Evolutionary conservation across 2,113 vertebrate genomes (phyloP).

Genomic region (Thalassoma bifasciatum): DNA sequence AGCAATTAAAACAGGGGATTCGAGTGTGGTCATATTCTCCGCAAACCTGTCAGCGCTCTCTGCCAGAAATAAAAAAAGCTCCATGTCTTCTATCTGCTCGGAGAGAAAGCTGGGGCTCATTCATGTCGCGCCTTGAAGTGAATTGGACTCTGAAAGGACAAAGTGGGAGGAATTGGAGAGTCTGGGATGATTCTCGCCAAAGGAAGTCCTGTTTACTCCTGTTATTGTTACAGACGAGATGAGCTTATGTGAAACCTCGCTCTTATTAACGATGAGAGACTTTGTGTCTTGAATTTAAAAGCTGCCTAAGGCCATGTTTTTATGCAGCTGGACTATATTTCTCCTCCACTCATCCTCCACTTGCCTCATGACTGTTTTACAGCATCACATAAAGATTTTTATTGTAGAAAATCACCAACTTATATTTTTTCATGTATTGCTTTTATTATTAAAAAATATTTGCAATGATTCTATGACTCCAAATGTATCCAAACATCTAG

Average conservation of each 20-base stretch:
- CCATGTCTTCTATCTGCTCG: conserved; percentile 47
- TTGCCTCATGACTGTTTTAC: conserved; percentile 6
- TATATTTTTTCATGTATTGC: background rate
- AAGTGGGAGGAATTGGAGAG: conserved; percentile 45
- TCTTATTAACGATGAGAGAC: conserved; percentile 68
- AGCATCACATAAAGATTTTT: background rate
- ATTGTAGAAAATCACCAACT: background rate
- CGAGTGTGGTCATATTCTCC: conserved; percentile 69
- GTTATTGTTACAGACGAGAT: conserved; percentile 67
- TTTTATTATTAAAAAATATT: background rate
- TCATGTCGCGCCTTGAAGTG: conserved; percentile 44
- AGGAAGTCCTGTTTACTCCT: conserved; percentile 72
- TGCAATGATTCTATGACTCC: background rate
- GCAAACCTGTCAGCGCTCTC: conserved; percentile 68
- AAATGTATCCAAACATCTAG: background rate
- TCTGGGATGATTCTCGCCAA: conserved; percentile 41
- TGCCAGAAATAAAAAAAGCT: conserved; percentile 44
- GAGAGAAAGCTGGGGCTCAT: conserved; percentile 50
- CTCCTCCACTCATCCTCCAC: conserved; percentile 15
- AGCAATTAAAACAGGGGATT: conserved; percentile 82
- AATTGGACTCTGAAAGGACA: conserved; percentile 58
- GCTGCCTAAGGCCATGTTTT: conserved; percentile 60
- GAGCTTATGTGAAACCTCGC: conserved; percentile 65
- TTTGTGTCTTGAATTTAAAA: conserved; percentile 56
- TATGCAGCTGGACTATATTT: conserved; percentile 37